A percentile compares a stretch with the other conserved stretches of the same genome.
Conservation (phyloP, 2,797 vertebrate species). For the Schizopygopsis pylzovi region DNA sequence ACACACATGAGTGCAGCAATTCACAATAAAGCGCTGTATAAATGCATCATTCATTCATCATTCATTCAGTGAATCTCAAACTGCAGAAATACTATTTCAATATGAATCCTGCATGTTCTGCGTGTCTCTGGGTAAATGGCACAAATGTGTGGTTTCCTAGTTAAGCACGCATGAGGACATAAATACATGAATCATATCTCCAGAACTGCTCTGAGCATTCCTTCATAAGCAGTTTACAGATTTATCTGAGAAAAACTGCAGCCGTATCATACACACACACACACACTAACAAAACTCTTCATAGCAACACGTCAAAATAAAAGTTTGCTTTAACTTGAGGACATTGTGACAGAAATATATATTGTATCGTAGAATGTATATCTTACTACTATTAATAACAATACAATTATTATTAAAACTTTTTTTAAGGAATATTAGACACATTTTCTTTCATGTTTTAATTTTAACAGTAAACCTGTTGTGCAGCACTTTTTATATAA, state of each 20-base stretch:
- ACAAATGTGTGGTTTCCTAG: not conserved
- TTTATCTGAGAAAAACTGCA: not conserved
- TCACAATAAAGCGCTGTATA: too few relatives aligned
- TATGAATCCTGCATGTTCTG: not conserved
- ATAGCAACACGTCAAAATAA: not conserved
- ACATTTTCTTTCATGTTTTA: not conserved
- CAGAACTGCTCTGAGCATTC: too few relatives aligned
- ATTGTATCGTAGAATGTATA: not conserved
- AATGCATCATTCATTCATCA: too few relatives aligned
- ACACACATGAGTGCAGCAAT: too few relatives aligned
- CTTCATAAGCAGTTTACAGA: not conserved
- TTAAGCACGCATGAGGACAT: not conserved
- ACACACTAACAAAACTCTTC: not conserved
- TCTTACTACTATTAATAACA: not conserved
- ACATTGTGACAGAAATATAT: not conserved
- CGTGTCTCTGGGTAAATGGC: not conserved
- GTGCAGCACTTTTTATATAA: not conserved
- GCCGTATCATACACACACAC: not conserved
- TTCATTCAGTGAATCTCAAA: not conserved
- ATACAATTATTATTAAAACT: not conserved
- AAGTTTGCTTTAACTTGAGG: not conserved
- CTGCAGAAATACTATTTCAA: not conserved
- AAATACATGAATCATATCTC: not conserved
- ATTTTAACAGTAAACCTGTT: not conserved
- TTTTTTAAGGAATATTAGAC: not conserved